phyloP scores from a whole-genome alignment of 2,113 vertebrate species.

The Ellobius talpinus region DNA sequence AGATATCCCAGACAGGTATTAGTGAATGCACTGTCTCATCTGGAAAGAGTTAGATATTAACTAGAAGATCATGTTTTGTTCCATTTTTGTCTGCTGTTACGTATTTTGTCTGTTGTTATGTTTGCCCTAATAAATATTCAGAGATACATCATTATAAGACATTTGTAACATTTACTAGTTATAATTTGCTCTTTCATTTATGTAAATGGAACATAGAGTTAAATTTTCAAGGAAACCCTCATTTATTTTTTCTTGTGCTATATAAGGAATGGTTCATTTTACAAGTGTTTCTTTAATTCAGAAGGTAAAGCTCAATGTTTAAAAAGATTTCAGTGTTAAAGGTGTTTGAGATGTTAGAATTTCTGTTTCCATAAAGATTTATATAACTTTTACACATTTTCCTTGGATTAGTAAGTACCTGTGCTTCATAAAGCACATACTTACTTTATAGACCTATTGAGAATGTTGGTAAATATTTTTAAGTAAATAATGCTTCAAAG shows the following conservation, averaged over 20 bases:
- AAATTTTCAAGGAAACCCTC: neutral
- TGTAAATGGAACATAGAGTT: neutral
- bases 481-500: slow-evolving; percentile 17
- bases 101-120: neutral
- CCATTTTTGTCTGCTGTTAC: neutral
- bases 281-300: neutral
- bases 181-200: slow-evolving; percentile 19
- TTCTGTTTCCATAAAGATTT: slow-evolving; percentile 38
- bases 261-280: neutral
- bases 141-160: neutral
- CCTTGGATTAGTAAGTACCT: slow-evolving; percentile 2
- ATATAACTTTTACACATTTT: slow-evolving; percentile 29
- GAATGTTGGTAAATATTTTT: slow-evolving; percentile 40
- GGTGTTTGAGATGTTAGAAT: slow-evolving; percentile 43
- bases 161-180: slow-evolving; percentile 18
- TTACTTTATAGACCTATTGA: slow-evolving; percentile 53
- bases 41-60: neutral
- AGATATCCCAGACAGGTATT: neutral
- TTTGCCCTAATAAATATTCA: neutral
- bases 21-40: neutral
- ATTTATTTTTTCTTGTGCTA: neutral
- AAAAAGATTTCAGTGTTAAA: slow-evolving; percentile 34
- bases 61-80: slow-evolving; percentile 5
- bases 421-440: slow-evolving; percentile 16
- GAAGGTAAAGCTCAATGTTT: neutral